Evolutionary conservation across 2,888 invertebrate genomes (phyloP).

Genomic region (Drosophila siamana): DNA sequence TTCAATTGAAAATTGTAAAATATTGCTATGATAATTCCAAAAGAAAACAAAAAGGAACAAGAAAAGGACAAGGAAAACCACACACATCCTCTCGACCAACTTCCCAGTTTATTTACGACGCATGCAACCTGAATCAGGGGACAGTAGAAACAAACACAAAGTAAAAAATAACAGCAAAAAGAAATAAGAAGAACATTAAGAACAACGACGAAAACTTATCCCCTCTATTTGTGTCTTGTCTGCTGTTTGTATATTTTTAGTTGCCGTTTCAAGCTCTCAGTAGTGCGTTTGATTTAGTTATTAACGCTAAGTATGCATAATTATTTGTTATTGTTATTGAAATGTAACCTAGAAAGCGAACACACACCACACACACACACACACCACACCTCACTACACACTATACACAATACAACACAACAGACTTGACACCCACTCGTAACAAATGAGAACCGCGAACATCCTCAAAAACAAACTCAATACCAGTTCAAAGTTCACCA

Average conservation of each 20-base stretch:
- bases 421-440: slow-evolving; percentile 49
- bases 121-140: slow-evolving; percentile 49
- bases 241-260: slow-evolving; percentile 53
- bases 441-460: slow-evolving; percentile 27
- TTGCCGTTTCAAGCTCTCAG: slow-evolving; percentile 43
- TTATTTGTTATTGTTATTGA: slow-evolving; percentile 82
- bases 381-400: slow-evolving; percentile 11
- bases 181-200: background rate
- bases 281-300: slow-evolving; percentile 59
- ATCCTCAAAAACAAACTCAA: slow-evolving; percentile 36
- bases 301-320: slow-evolving; percentile 68
- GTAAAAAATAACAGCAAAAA: background rate
- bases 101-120: slow-evolving; percentile 52
- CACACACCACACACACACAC: slow-evolving; percentile 28
- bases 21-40: slow-evolving; percentile 28
- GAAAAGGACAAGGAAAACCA: background rate
- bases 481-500: slow-evolving; percentile 51
- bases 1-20: slow-evolving; percentile 66
- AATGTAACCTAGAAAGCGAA: slow-evolving; percentile 50
- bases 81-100: slow-evolving; percentile 27
- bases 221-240: slow-evolving; percentile 39
- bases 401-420: slow-evolving; percentile 20
- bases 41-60: slow-evolving; percentile 3
- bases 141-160: slow-evolving; percentile 15
- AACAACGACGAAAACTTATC: background rate